A percentile compares a stretch with the other conserved stretches of the same genome.
These are phyloP conservation scores for Thripadectes ignobilis DNA, from an alignment of 2,797 vertebrate genomes.

Conservation along the genomic window DNA sequence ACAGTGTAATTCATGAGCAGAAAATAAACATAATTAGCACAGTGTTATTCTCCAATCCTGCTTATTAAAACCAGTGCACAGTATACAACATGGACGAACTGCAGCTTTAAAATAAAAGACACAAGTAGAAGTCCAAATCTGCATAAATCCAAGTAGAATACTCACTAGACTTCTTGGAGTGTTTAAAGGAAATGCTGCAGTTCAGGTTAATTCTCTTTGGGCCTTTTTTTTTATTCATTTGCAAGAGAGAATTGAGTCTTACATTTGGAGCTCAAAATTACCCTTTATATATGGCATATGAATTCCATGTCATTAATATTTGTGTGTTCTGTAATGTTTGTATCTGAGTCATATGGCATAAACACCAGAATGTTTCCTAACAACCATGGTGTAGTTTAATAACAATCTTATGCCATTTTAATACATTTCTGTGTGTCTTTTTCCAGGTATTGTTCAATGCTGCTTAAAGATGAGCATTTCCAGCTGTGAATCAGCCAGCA, in stretches of 20 bases:
- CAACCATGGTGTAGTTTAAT: neutral
- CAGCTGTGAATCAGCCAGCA: neutral
- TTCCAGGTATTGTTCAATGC: slow-evolving; percentile 36
- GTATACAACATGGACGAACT: neutral
- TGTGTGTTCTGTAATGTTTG: neutral
- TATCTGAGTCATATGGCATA: slow-evolving; percentile 14
- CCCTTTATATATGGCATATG: neutral
- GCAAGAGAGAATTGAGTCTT: neutral
- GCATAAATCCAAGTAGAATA: neutral
- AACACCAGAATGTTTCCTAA: slow-evolving; percentile 37
- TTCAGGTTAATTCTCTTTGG: neutral
- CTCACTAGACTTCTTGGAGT: neutral
- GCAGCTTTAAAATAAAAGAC: neutral
- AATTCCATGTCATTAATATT: slow-evolving; percentile 6
- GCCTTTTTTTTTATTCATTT: neutral
- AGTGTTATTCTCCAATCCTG: neutral
- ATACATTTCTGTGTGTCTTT: neutral
- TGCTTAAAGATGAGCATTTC: slow-evolving; percentile 4
- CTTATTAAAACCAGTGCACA: neutral
- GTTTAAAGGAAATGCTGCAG: neutral
- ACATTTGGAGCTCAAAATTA: neutral
- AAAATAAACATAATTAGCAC: neutral
- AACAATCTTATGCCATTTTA: neutral
- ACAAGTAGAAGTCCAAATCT: neutral
- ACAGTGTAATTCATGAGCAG: neutral